A percentile compares a stretch with the other conserved stretches of the same genome.
These are phyloP conservation scores for Paraescarpia echinospica DNA, from an alignment of 1,140 invertebrate genomes.

Conservation along the genomic window DNA sequence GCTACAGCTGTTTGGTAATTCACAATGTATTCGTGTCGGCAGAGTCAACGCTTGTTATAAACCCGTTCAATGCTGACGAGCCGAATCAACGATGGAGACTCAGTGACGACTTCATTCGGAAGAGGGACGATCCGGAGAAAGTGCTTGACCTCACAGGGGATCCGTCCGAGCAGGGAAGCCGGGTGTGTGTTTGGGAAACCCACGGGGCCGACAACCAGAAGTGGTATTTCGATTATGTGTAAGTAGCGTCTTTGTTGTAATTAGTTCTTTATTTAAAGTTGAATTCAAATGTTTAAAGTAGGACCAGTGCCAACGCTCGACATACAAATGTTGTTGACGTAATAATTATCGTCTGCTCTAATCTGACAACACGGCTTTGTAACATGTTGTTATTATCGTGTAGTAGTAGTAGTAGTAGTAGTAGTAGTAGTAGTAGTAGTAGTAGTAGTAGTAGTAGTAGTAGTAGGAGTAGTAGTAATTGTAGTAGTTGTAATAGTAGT, in stretches of 20 bases:
- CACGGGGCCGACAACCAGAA: conserved; percentile 25
- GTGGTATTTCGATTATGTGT: conserved; percentile 21
- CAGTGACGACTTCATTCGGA: conserved; percentile 6
- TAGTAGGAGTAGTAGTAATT: not conserved
- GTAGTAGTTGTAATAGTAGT: conserved; percentile 30
- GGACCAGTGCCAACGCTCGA: too few species aligned
- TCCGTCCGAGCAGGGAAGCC: too few species aligned
- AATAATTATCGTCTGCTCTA: too few species aligned
- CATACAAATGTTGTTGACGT: too few species aligned
- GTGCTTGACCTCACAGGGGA: conserved; percentile 18
- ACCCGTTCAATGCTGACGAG: not conserved
- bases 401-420: not conserved
- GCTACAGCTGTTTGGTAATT: too few species aligned
- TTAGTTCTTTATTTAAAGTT: not conserved
- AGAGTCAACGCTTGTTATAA: not conserved
- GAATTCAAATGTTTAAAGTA: not conserved
- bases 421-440: not conserved
- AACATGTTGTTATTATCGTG: not conserved
- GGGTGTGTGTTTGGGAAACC: conserved; percentile 17
- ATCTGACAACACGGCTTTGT: too few species aligned
- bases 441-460: not conserved
- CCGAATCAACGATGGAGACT: not conserved
- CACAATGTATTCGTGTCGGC: not conserved
- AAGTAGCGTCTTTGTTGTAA: not conserved
- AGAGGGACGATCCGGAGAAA: not conserved